phyloP scores from a whole-genome alignment of 2,113 vertebrate species.

The Anolis carolinensis region DNA sequence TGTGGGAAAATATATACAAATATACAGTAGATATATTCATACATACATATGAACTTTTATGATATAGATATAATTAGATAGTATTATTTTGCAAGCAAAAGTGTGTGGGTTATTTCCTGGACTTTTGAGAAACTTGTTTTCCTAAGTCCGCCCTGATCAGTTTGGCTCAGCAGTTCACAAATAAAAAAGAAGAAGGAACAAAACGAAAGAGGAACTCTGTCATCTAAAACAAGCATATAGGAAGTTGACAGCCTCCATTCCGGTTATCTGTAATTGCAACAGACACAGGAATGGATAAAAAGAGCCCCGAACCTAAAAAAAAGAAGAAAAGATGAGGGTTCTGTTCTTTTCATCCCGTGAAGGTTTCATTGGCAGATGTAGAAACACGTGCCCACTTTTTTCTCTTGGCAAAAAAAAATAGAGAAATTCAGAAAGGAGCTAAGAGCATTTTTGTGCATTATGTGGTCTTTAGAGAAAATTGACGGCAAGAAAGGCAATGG shows the following conservation, averaged over 20 bases:
- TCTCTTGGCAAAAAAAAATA: background rate
- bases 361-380: slow-evolving; percentile 5
- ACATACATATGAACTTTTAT: too few species aligned
- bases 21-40: too few species aligned
- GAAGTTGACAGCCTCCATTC: slow-evolving; percentile 55
- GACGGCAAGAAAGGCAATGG: slow-evolving; percentile 44
- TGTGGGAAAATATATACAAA: too few species aligned
- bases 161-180: background rate
- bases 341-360: slow-evolving; percentile 8
- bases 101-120: too few species aligned
- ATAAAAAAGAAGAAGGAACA: background rate
- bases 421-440: background rate
- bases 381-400: slow-evolving; percentile 28
- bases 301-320: background rate
- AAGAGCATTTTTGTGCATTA: background rate
- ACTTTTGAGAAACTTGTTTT: background rate
- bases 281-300: slow-evolving; percentile 11
- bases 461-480: background rate
- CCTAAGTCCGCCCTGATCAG: background rate
- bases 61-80: too few species aligned
- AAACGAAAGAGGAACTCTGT: slow-evolving; percentile 59
- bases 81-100: background rate
- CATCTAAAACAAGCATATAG: slow-evolving; percentile 35
- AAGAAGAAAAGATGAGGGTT: background rate
- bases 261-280: slow-evolving; percentile 56